These are phyloP conservation scores for Toxostoma redivivum DNA, from an alignment of 2,113 vertebrate genomes.

Conservation along the genomic window DNA sequence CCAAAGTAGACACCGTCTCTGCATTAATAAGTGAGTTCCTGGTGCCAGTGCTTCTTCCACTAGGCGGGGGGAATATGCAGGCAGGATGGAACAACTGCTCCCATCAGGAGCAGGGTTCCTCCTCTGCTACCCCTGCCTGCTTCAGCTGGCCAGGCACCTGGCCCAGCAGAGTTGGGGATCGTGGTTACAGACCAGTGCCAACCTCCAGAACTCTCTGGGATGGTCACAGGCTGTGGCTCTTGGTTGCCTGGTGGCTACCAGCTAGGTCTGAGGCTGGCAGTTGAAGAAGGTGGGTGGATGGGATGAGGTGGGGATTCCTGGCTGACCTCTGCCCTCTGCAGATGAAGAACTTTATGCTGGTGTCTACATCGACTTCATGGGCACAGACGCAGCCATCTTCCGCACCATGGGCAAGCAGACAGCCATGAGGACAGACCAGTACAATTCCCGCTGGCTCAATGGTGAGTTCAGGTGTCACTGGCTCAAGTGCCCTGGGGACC, in stretches of 20 bases:
- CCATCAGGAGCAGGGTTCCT: neutral
- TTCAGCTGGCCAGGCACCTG: neutral
- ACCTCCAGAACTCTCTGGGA: neutral
- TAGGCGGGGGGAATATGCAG: neutral
- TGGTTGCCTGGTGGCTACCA: neutral
- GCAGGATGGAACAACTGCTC: neutral
- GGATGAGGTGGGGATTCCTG: neutral
- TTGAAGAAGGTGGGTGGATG: neutral
- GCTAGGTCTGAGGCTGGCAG: neutral
- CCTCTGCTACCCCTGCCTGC: neutral
- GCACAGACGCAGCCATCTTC: constrained; percentile 96
- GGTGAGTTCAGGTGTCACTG: constrained; percentile 69
- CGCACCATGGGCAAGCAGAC: constrained; percentile 96
- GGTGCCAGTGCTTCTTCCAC: rapidly evolving
- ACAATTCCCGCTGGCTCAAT: constrained; percentile 98
- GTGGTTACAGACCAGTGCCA: neutral
- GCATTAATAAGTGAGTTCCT: constrained; percentile 92
- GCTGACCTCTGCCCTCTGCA: constrained; percentile 62
- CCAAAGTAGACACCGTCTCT: constrained; percentile 96
- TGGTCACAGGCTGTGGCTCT: neutral
- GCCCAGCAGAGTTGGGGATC: neutral
- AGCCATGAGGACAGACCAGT: constrained; percentile 98
- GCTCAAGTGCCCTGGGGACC: neutral
- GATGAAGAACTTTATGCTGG: constrained; percentile 97
- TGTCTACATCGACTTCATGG: constrained; percentile 99